phyloP scores from a whole-genome alignment of 2,888 invertebrate species.

The Coremacera marginata region DNA sequence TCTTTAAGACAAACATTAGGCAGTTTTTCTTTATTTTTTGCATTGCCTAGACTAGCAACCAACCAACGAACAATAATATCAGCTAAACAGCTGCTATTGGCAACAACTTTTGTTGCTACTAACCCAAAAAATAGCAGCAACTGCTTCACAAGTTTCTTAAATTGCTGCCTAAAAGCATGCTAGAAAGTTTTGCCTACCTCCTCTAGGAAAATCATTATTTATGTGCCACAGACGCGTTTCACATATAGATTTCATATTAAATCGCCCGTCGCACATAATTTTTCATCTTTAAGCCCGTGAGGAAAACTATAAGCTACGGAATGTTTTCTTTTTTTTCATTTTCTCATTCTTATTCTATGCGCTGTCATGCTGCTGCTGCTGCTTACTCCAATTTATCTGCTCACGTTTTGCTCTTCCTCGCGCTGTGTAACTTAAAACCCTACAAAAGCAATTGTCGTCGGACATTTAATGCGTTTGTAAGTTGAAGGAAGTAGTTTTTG shows the following conservation, averaged over 20 bases:
- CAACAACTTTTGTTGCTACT: not conserved
- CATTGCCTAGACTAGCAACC: not conserved
- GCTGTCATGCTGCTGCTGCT: not conserved
- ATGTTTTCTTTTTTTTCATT: too few species aligned
- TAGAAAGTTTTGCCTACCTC: not conserved
- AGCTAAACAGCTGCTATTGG: too few species aligned
- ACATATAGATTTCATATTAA: constrained; percentile 29
- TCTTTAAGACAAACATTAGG: not conserved
- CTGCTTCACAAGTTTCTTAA: not conserved
- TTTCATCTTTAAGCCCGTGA: not conserved
- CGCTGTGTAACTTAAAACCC: not conserved
- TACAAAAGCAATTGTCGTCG: not conserved
- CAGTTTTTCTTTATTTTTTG: not conserved
- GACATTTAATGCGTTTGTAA: not conserved
- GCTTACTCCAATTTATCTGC: not conserved
- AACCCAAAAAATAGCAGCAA: not conserved
- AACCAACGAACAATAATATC: too few species aligned
- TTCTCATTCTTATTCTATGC: not conserved
- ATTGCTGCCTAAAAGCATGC: constrained; percentile 24
- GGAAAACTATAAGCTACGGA: too few species aligned
- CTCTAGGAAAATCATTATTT: constrained; percentile 15
- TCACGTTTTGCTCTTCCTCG: not conserved
- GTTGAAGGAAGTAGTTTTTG: not conserved
- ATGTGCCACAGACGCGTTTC: constrained; percentile 14
- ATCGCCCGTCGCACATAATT: constrained; percentile 9